Base-by-base conservation (phyloP, 2,797 vertebrate species). In the Amniataba percoides region DNA sequence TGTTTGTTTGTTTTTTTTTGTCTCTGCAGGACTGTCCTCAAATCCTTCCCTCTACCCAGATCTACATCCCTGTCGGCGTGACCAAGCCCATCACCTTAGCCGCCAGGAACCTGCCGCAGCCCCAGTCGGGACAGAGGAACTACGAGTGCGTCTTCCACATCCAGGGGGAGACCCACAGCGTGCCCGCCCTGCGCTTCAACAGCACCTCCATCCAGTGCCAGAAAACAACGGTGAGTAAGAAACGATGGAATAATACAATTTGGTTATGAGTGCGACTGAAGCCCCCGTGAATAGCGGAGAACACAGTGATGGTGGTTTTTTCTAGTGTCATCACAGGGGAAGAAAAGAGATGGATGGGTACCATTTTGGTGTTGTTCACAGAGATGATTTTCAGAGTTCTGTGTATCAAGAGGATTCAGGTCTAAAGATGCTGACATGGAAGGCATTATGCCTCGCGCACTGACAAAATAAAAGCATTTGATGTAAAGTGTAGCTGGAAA, bases 181-280 rank as follows among this genome's bases (percentile, higher is more conserved):
- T 99, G 72, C 97, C 97, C 0, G 98, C 98, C 1, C 95, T 99
- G 85, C 97, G 98, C 82, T 99, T 99, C 94, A 99, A 99, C 96
- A 99, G 98, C 95, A 97, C 97, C 84, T 99, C 98, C 90, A 97
- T 99, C 89, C 98, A 99, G 94, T 99, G 98, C 91, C 98, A 99
- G 95, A 99, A 98, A 92, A 98, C 96, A 78, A 95, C 96, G 84
- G 98, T 99, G 91, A 98, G 98, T 90, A 27, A 34, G 4, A 48
- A 9, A 5, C 2, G 19, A 51, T 5, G 6, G 40, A 40, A 43
- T 14, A 2, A 31, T 13, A n/a, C 46, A 39, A 45, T 48, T 42
- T 48, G 48, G 42, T 3, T 66, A 55, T 45, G 34, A 66, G 13
- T n/a, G 40, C n/a, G 15, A 15, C 71, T 74, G 34, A 18, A 59